Conservation (phyloP, 2,113 vertebrate genomes). For the Psittacula cyanocephala region DNA sequence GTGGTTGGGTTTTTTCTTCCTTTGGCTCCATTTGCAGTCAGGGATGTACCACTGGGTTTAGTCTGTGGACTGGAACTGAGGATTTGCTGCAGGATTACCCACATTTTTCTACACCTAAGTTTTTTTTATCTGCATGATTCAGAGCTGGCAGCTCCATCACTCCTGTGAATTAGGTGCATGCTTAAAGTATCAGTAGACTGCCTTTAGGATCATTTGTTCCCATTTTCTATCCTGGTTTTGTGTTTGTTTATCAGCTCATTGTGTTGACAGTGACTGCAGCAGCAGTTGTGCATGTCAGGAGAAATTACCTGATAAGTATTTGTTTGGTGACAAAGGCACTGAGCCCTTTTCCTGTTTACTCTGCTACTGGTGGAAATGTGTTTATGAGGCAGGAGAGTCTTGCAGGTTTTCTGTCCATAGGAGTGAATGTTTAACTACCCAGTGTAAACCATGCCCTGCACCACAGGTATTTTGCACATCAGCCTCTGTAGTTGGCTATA, state of each 20-base stretch:
- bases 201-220: background rate
- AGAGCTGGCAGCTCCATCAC: conserved; percentile 18
- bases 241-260: conserved; percentile 41
- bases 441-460: background rate
- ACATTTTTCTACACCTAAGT: conserved; percentile 27
- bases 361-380: background rate
- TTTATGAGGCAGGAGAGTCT: background rate
- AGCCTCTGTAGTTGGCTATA: background rate
- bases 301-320: background rate
- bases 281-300: background rate
- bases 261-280: conserved; percentile 23
- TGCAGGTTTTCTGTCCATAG: background rate
- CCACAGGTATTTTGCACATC: background rate
- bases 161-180: conserved; percentile 9
- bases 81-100: background rate
- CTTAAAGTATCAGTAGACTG: background rate
- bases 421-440: background rate
- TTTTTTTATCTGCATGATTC: conserved; percentile 21
- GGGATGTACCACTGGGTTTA: background rate
- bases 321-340: background rate
- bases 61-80: background rate
- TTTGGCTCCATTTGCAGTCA: conserved; percentile 4
- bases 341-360: background rate
- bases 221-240: conserved; percentile 4
- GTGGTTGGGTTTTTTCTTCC: background rate